Evolutionary conservation across 2,888 invertebrate species (phyloP).

Genomic region (Euplexia lucipara): DNA sequence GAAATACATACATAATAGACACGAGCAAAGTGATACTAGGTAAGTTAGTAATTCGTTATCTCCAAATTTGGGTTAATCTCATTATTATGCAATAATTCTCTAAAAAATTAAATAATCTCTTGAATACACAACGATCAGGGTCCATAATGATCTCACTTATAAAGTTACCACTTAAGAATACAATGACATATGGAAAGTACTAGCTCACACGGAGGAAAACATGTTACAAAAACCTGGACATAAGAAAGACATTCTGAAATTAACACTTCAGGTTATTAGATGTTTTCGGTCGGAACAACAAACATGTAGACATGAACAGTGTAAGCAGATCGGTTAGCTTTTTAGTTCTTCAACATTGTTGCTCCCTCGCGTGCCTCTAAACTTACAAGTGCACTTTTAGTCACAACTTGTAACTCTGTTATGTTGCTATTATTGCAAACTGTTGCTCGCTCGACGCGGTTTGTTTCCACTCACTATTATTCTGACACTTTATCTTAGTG

Average conservation of each 20-base stretch:
- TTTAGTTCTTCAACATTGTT: neutral
- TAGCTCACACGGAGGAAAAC: no score
- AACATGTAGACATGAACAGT: constrained; percentile 4
- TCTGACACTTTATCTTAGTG: neutral
- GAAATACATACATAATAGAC: no score
- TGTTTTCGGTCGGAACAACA: constrained; percentile 1
- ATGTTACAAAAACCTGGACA: neutral
- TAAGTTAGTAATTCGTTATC: no score
- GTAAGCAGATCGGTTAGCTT: neutral
- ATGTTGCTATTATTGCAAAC: neutral
- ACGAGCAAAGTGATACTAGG: no score
- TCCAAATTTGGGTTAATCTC: no score
- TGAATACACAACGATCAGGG: no score
- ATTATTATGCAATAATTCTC: no score
- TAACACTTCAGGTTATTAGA: neutral
- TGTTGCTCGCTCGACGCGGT: neutral
- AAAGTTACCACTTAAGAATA: no score
- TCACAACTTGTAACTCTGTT: constrained; percentile 21
- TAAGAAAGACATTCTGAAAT: neutral
- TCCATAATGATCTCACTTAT: no score
- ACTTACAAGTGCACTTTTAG: constrained; percentile 19
- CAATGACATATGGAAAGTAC: neutral
- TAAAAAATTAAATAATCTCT: no score
- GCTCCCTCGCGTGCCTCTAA: neutral
- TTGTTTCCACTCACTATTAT: neutral